Evolutionary conservation across 2,888 invertebrate species (phyloP), one percentile per base, ranked within the genome.

Genomic region (Hesperia comma): DNA sequence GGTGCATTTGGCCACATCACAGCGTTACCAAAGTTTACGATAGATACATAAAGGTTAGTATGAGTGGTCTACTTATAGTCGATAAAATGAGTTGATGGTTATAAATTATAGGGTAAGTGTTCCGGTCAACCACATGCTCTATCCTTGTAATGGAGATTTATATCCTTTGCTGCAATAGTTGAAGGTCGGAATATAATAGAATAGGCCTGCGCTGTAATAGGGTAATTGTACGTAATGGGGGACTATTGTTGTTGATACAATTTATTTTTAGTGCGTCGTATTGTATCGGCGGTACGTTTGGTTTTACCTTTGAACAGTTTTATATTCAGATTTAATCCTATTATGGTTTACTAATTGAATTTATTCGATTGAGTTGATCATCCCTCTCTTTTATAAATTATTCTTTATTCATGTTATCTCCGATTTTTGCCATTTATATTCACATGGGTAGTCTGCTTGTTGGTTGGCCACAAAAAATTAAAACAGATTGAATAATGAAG

Each of bases 111-210:
- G 70, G 73, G 75, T 77, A 77, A 79, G 82, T 78, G 81, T 77
- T 75, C 77, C 77, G 75, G 75, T 78, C 77, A 73, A 68, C 64
- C 63, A 63, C 56, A 63, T 57, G 60, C 51, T 63, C 53, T 19
- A 49, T 49, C 33, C 33, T 71, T 61, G 74, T 85, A 81, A 87
- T 82, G 81, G 82, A 84, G 86, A 87, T 87, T 86, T 86, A 86
- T 85, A 19, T 19, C 49, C 46, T 46, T 49, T 49, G 49, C 49
- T 12, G 49, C 63, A 71, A 67, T 61, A 63, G 67, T 51, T 53
- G 70, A 69, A 67, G 67, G 70, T 70, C 67, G 68, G 60, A 53
- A 68, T 41, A 71, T 63, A 68, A 63, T 58, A 64, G 66, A 37
- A 37, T 61, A 51, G 60, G 49, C 49, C 43, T 26, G 49, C 58